phyloP scores from a whole-genome alignment of 1,140 invertebrate species.

The Drosophila guanche region DNA sequence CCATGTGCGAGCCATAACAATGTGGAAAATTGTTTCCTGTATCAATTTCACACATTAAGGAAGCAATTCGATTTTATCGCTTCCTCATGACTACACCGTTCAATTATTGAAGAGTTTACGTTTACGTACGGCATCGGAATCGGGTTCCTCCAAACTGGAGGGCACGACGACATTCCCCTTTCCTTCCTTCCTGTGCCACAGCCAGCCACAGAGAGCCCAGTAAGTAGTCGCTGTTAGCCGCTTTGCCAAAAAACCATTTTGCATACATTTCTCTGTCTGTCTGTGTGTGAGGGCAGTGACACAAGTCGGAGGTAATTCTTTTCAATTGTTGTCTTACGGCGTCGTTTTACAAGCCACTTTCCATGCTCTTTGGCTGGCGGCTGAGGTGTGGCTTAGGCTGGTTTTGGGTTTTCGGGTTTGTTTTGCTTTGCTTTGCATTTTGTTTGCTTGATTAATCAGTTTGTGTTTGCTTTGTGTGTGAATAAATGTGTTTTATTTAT shows the following conservation, averaged over 20 bases:
- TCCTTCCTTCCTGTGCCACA: background rate
- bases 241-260: conserved; percentile 58
- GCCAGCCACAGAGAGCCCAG: conserved; percentile 10
- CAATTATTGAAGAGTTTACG: conserved; percentile 82
- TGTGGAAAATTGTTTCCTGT: conserved; percentile 83
- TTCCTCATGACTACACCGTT: conserved; percentile 82
- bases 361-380: conserved; percentile 7
- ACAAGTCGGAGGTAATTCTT: conserved; percentile 66
- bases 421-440: conserved; percentile 2
- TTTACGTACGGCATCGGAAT: conserved; percentile 57
- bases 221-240: conserved; percentile 37
- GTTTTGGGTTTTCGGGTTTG: too few species aligned
- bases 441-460: conserved; percentile 11
- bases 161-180: background rate
- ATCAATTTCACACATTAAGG: conserved; percentile 83
- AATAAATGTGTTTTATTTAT: too few species aligned
- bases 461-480: conserved; percentile 2
- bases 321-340: conserved; percentile 74
- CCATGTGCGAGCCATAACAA: conserved; percentile 80
- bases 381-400: background rate
- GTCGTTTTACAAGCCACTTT: conserved; percentile 68
- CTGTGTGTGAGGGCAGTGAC: conserved; percentile 5
- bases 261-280: conserved; percentile 40
- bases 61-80: conserved; percentile 83
- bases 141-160: conserved; percentile 1